phyloP scores from a whole-genome alignment of 2,113 vertebrate species.

The Mirza zaza region DNA sequence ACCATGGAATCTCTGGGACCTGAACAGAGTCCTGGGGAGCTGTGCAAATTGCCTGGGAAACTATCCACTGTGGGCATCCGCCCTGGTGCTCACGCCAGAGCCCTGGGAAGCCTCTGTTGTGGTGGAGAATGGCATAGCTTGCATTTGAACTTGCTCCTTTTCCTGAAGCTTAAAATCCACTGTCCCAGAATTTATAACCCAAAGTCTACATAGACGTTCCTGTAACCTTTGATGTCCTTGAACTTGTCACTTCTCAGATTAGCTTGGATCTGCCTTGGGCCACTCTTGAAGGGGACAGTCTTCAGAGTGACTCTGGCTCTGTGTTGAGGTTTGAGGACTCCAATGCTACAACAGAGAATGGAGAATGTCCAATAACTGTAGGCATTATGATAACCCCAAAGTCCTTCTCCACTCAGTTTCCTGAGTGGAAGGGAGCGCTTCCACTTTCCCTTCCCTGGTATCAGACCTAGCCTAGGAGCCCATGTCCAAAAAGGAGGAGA shows the following conservation, averaged over 20 bases:
- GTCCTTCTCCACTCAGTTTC: not conserved
- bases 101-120: not conserved
- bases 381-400: not conserved
- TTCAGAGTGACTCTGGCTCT: constrained; percentile 80
- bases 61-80: not conserved
- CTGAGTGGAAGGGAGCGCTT: not conserved
- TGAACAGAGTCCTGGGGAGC: not conserved
- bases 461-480: not conserved
- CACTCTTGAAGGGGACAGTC: constrained; percentile 82
- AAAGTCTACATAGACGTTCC: constrained; percentile 65
- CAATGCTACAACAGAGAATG: constrained; percentile 66
- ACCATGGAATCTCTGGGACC: not conserved
- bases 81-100: not conserved
- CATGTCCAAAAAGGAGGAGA: not conserved
- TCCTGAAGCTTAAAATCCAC: not conserved
- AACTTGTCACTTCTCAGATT: constrained; percentile 82
- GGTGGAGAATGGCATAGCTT: not conserved
- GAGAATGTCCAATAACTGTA: constrained; percentile 20
- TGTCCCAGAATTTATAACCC: constrained; percentile 47
- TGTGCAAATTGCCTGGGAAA: not conserved
- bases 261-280: constrained; percentile 85
- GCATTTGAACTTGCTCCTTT: constrained; percentile 29
- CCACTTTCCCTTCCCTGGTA: not conserved
- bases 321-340: constrained; percentile 72
- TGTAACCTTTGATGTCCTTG: constrained; percentile 81